These are phyloP conservation scores for Chironomus tentans DNA, from an alignment of 2,888 invertebrate genomes.

Conservation along the genomic window DNA sequence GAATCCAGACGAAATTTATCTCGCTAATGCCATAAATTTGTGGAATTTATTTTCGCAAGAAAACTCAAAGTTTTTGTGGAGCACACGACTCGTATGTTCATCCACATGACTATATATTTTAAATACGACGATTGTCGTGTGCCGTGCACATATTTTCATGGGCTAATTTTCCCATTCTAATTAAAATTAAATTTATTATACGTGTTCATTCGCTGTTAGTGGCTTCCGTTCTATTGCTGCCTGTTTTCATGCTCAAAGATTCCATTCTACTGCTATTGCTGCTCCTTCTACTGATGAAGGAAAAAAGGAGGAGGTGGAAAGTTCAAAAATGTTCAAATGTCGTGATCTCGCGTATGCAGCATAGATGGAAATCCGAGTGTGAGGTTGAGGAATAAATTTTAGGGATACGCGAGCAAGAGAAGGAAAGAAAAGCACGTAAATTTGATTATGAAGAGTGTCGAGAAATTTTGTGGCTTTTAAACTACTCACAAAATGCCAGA, in stretches of 20 bases:
- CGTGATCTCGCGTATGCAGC: not conserved
- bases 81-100: too few relatives aligned
- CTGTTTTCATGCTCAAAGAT: not conserved
- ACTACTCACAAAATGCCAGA: not conserved
- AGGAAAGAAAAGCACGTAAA: not conserved
- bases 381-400: not conserved
- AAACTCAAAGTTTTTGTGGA: not conserved
- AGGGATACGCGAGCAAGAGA: not conserved
- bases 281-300: not conserved
- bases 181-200: constrained; percentile 22
- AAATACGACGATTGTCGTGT: constrained; percentile 10
- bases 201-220: not conserved
- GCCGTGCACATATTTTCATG: constrained; percentile 4
- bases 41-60: not conserved
- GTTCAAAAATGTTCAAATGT: not conserved
- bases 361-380: not conserved
- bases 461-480: constrained; percentile 8
- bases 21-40: not conserved
- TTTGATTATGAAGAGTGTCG: constrained; percentile 15
- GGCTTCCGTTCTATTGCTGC: not conserved
- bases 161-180: constrained; percentile 23
- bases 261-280: not conserved
- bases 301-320: too few relatives aligned
- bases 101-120: not conserved
- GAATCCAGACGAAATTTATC: not conserved